phyloP scores from a whole-genome alignment of 2,888 invertebrate genomes.

The Patella caerulea region DNA sequence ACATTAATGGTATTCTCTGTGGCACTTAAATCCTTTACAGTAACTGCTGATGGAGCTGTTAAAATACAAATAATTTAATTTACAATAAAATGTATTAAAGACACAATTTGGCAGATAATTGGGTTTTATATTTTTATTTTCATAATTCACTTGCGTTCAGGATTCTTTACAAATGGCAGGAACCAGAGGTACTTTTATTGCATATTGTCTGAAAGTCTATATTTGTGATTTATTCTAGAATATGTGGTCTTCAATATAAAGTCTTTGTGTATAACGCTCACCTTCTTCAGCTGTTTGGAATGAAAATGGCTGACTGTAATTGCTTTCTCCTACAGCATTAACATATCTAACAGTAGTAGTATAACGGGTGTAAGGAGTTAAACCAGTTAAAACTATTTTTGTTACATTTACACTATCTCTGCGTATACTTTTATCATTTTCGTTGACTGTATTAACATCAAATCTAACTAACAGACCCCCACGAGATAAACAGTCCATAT shows the following conservation, averaged over 20 bases:
- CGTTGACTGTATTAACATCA: slow-evolving; percentile 29
- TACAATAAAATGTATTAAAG: too few relatives aligned
- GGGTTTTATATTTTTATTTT: too few relatives aligned
- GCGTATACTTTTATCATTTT: background rate
- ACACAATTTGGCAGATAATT: too few relatives aligned
- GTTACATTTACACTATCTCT: background rate
- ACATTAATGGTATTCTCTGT: slow-evolving; percentile 42
- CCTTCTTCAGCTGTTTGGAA: slow-evolving; percentile 49
- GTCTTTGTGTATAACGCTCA: too few relatives aligned
- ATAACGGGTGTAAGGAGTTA: slow-evolving; percentile 53
- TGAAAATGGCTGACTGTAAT: slow-evolving; percentile 29
- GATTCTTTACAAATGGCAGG: too few relatives aligned
- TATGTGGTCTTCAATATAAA: too few relatives aligned
- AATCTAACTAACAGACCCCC: slow-evolving; percentile 49
- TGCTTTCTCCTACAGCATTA: slow-evolving; percentile 47
- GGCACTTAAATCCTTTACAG: slow-evolving; percentile 33
- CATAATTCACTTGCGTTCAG: too few relatives aligned
- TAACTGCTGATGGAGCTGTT: slow-evolving; percentile 59
- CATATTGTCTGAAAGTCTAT: too few relatives aligned
- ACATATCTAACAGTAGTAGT: slow-evolving; percentile 47
- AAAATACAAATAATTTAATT: slow-evolving; percentile 19
- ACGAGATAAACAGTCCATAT: slow-evolving; percentile 46
- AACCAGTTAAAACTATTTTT: slow-evolving; percentile 11
- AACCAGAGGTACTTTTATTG: too few relatives aligned
- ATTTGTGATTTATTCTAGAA: too few relatives aligned